Base-by-base conservation (phyloP, 2,888 invertebrate species). In the Dynastes maya region DNA sequence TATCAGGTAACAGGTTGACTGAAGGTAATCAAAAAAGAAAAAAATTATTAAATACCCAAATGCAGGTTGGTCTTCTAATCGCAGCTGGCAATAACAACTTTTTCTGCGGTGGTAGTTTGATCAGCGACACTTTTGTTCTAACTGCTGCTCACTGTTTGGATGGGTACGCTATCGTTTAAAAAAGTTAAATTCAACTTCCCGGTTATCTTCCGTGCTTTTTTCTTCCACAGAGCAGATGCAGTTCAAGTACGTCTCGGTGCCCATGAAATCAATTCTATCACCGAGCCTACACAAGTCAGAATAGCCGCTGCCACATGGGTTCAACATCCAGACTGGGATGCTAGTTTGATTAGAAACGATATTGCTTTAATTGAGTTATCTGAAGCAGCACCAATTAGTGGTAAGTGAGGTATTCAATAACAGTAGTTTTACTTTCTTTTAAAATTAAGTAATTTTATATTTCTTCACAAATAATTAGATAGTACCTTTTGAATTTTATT, bases 51-150 rank as follows among this genome's bases (percentile, higher is more conserved):
- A 37, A 8, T 45, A n/a, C 11, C 11, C 5, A 58, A 58, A 58
- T 58, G 22, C 3, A 58, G 55, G 75, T 37, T 61, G 75, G 75
- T 63, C 70, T 81, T n/a, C 70, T 82, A 27, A 81, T 82, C 61
- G 76, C 68, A 55, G 74, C 49, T 45, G 51, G 77, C 9, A 71
- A 49, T 8, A 88, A 88, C 78, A 80, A 89, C 40, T 90, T 90
- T 0, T 91, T 91, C 86, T 91, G 91, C 79, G 91, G 91, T 1
- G 91, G 90, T 0, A 87, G 90, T 0, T 86, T 91, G 22, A 83
- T 91, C 6, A 87, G 88, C 77, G 86, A 82, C 5, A 86, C 89
- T 80, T 90, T 90, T 89, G 88, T 91, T 67, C 82, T 91, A 58
- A 91, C 91, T 0, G 91, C 91, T 0, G 91, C 91, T 0, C 91